These are phyloP conservation scores for Ciona savignyi DNA, from an alignment of 23 tunicate genomes.

Conservation along the genomic window DNA sequence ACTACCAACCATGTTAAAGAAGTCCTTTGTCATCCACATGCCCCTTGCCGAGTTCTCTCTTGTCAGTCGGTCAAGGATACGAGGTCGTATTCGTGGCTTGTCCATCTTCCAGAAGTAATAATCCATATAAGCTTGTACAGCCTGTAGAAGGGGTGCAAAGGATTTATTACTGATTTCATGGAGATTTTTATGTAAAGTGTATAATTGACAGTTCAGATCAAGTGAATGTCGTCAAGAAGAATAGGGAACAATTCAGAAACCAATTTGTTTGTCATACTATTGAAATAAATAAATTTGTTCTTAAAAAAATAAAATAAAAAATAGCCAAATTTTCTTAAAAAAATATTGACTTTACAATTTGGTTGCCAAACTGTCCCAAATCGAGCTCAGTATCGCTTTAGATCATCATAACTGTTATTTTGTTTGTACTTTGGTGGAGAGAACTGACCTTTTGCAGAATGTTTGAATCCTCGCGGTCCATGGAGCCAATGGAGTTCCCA, in stretches of 20 bases:
- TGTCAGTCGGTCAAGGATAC: constrained; percentile 23
- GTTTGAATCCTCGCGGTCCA: constrained; percentile 12
- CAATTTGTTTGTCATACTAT: too few species aligned
- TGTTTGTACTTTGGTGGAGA: not conserved
- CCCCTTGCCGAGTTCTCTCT: constrained; percentile 7
- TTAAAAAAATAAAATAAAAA: constrained; percentile 1
- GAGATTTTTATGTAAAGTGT: too few species aligned
- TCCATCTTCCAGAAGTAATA: constrained; percentile 31
- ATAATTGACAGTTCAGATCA: not conserved
- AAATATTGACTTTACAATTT: not conserved
- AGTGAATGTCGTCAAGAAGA: not conserved
- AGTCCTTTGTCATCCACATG: constrained; percentile 62
- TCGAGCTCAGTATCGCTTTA: not conserved
- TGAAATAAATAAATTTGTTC: too few species aligned
- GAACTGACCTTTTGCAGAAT: constrained; percentile 5
- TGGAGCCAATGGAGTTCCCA: not conserved
- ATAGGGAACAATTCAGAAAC: not conserved
- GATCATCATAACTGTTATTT: not conserved
- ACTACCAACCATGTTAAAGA: constrained; percentile 34
- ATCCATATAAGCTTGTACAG: constrained; percentile 11
- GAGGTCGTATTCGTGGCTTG: constrained; percentile 20
- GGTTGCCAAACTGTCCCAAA: not conserved
- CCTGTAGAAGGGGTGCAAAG: constrained; percentile 1
- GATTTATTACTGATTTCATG: too few species aligned
- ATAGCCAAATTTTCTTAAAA: not conserved